Percentiles rank a stretch among this genome's conserved stretches.
phyloP scores from a whole-genome alignment of 2,113 vertebrate species.

The Oreochromis aureus region DNA sequence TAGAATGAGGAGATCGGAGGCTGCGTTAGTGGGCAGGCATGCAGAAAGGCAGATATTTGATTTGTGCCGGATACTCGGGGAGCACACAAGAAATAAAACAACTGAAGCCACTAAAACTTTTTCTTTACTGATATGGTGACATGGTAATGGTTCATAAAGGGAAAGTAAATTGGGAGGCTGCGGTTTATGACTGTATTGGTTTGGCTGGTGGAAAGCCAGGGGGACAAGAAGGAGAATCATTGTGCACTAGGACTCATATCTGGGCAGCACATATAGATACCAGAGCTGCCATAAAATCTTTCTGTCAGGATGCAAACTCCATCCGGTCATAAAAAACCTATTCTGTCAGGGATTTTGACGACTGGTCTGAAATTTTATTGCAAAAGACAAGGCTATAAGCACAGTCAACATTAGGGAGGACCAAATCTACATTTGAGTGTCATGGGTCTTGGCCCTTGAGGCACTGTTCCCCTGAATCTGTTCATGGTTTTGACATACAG shows the following conservation, averaged over 20 bases:
- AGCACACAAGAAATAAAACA: conserved; percentile 27
- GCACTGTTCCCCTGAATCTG: not conserved
- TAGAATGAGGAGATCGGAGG: not conserved
- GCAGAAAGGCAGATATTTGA: conserved; percentile 38
- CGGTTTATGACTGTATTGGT: conserved; percentile 28
- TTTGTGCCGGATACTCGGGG: conserved; percentile 10
- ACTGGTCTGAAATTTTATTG: not conserved
- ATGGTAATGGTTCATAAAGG: conserved; percentile 49
- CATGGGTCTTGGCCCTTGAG: not conserved
- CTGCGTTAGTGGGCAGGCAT: not conserved
- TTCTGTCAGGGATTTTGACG: conserved; percentile 6
- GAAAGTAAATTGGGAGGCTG: conserved; percentile 38
- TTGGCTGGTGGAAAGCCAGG: not conserved
- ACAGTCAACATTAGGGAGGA: not conserved
- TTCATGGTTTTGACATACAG: not conserved
- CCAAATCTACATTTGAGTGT: not conserved
- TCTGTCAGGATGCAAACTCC: not conserved
- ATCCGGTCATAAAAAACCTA: not conserved
- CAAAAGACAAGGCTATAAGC: not conserved
- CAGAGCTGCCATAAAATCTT: not conserved
- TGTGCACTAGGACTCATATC: not conserved
- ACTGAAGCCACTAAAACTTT: conserved; percentile 18
- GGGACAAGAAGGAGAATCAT: not conserved
- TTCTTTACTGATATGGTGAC: conserved; percentile 12
- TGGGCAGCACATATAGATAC: not conserved